Base-by-base conservation (phyloP, 2,797 vertebrate species). In the Avahi laniger region DNA sequence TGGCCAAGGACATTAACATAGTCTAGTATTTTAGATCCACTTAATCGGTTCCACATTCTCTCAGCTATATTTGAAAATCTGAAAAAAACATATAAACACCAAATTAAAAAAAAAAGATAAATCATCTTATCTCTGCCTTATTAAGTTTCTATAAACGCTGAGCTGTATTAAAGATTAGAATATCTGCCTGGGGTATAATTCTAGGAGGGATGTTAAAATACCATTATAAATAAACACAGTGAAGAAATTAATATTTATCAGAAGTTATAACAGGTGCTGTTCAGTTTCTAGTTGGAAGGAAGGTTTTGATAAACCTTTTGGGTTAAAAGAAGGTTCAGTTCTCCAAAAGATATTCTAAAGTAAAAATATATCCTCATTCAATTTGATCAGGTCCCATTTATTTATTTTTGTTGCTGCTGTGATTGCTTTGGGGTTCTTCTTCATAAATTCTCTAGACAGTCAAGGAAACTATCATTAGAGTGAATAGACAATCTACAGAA, bases 61-160 rank as follows among this genome's bases (percentile, higher is more conserved):
- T 93, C 15, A 35, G 8, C 5, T 50, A 46, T 9, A 0, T 63
- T 85, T 10, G 6, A 5, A 94, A 93, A 35, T 80, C 46, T 61
- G 20, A 85, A 81, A 84, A 84, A 84, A 84, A 85, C 35, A 38
- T 10, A 46, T 13, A 67, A 52, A 35, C 7, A 80, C 18, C 12
- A 73, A 52, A 70, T 80, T 78, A 43, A 87, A 76, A 43, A 79
- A 79, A 89, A 78, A 78, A 90, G 13, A 85, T 63, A 93, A 90
- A 63, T 59, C 17, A 89, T 69, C 7, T n/a, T 46, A 75, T 1
- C 12, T 78, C 48, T 84, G 1, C 35, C 18, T 59, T 91, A 75
- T 92, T 89, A 72, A 93, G 2, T 12, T 86, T 95, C 59, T 48
- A 52, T 78, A 93, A 96, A 79, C 26, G 84, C 4, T 88, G 33